A percentile compares a stretch with the other conserved stretches of the same genome.
These are phyloP conservation scores for Cirrhinus molitorella DNA, from an alignment of 2,797 vertebrate genomes.

Conservation along the genomic window DNA sequence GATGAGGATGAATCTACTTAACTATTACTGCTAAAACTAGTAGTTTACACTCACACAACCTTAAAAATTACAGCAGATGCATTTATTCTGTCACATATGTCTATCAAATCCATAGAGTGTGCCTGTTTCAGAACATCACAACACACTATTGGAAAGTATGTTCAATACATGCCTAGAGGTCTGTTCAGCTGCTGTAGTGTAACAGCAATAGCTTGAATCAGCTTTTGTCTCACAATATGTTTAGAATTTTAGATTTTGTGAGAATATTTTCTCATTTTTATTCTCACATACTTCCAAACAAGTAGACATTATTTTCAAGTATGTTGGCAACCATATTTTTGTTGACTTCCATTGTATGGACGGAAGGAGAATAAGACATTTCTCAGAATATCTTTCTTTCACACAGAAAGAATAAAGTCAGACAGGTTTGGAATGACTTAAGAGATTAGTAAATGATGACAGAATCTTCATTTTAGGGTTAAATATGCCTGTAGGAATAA, in stretches of 20 bases:
- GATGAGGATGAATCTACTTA: neutral
- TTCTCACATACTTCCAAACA: no score
- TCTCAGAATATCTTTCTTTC: neutral
- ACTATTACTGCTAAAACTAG: neutral
- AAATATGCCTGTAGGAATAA: neutral
- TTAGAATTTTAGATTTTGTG: neutral
- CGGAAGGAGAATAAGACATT: neutral
- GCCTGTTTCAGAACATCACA: conserved; percentile 4
- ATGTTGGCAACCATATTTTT: neutral
- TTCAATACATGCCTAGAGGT: conserved; percentile 41
- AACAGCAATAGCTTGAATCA: neutral
- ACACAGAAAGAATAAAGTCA: neutral
- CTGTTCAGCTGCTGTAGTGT: neutral
- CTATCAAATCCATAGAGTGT: conserved; percentile 47
- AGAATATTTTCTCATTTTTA: no score
- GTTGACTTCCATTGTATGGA: neutral
- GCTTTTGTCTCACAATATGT: neutral
- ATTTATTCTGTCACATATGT: conserved; percentile 7
- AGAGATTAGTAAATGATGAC: neutral
- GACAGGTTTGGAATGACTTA: neutral
- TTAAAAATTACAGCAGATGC: neutral
- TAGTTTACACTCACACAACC: neutral
- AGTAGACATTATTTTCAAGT: neutral
- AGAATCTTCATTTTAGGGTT: neutral
- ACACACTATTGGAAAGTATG: conserved; percentile 35